Evolutionary conservation across 2,797 vertebrate species (phyloP).

Genomic region (Kryptopterus vitreolus): DNA sequence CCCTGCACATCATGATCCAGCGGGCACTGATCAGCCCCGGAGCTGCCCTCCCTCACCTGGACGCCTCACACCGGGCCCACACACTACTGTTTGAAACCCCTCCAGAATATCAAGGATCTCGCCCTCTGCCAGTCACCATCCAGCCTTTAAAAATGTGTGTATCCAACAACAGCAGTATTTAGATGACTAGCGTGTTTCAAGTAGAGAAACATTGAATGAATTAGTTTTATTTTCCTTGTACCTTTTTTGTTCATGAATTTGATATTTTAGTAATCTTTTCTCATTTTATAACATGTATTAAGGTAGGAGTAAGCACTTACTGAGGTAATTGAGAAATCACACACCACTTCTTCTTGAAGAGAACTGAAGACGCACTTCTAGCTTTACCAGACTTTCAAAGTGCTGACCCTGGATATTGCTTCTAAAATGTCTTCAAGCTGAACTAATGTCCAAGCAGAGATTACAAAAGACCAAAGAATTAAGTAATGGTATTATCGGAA

Average conservation of each 20-base stretch:
- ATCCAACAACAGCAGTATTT: not conserved
- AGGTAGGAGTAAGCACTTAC: not conserved
- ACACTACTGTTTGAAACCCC: conserved; percentile 86
- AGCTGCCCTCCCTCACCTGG: conserved; percentile 79
- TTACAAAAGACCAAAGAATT: not conserved
- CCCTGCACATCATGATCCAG: conserved; percentile 96
- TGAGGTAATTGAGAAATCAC: not conserved
- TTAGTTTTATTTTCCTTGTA: not conserved
- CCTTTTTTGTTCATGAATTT: not conserved
- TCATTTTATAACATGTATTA: not conserved
- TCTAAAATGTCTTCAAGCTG: not conserved
- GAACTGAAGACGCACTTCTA: not conserved
- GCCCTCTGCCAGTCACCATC: conserved; percentile 93
- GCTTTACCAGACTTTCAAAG: not conserved
- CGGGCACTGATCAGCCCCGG: conserved; percentile 90
- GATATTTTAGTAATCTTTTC: not conserved
- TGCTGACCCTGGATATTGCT: not conserved
- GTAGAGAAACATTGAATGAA: not conserved
- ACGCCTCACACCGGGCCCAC: conserved; percentile 88
- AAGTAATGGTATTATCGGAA: not conserved
- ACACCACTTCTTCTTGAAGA: not conserved
- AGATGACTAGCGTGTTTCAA: not conserved
- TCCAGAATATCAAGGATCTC: conserved; percentile 76
- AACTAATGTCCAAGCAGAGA: not conserved
- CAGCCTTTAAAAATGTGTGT: conserved; percentile 96